Conservation (phyloP, 2,888 invertebrate species). For the Cephalotes varians region DNA sequence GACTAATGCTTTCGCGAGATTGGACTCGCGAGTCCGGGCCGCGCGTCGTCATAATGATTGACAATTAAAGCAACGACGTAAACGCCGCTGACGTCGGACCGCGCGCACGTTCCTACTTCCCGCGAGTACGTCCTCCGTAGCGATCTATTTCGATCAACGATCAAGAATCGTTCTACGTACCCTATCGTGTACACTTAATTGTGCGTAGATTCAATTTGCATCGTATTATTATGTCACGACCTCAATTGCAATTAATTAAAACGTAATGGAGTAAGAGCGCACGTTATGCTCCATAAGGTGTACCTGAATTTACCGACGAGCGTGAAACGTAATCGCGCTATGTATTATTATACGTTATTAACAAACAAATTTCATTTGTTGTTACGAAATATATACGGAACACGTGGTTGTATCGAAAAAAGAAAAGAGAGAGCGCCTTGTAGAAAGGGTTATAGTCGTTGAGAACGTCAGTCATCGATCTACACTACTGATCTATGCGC, state of each 20-base stretch:
- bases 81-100: constrained; percentile 30
- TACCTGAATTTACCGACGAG: neutral
- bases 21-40: neutral
- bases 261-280: neutral
- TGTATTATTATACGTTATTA: neutral
- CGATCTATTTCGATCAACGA: constrained; percentile 32
- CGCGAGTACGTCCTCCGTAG: neutral
- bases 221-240: constrained; percentile 9
- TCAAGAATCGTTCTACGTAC: constrained; percentile 15
- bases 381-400: neutral
- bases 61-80: constrained; percentile 39
- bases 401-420: neutral
- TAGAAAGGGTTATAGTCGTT: neutral
- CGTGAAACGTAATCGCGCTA: neutral
- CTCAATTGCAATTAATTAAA: constrained; percentile 37
- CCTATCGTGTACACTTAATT: constrained; percentile 26
- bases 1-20: constrained; percentile 1
- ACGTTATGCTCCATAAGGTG: neutral
- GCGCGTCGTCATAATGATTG: constrained; percentile 19
- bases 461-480: constrained; percentile 39
- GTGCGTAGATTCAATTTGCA: constrained; percentile 16
- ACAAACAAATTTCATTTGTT: neutral
- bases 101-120: neutral
- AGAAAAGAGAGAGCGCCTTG: neutral
- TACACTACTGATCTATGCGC: constrained; percentile 50